phyloP scores from a whole-genome alignment of 2,797 vertebrate species.

The Alauda arvensis region DNA sequence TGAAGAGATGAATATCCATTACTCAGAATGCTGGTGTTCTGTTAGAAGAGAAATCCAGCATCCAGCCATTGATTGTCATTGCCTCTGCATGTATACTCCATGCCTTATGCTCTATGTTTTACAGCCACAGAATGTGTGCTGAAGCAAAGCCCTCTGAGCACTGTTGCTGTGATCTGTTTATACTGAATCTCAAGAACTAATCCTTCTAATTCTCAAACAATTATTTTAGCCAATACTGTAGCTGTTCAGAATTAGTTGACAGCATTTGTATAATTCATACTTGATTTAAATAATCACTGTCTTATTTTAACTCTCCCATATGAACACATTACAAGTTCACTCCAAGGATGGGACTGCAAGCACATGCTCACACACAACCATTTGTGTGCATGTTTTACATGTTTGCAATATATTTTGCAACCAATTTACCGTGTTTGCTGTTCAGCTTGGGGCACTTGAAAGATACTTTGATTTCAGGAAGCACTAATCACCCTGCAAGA shows the following conservation, averaged over 20 bases:
- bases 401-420: background rate
- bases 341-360: background rate
- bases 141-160: background rate
- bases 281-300: background rate
- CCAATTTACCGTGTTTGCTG: background rate
- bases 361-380: background rate
- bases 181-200: conserved; percentile 2
- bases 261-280: background rate
- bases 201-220: conserved; percentile 12
- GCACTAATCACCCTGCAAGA: background rate
- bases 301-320: background rate
- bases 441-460: background rate
- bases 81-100: background rate
- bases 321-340: background rate
- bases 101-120: background rate
- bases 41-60: background rate
- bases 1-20: background rate
- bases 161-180: conserved; percentile 2
- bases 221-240: background rate
- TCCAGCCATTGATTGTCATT: background rate
- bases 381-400: background rate
- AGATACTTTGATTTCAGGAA: background rate
- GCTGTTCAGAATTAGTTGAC: background rate
- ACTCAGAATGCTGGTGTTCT: accelerated
- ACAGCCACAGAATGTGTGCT: background rate